These are phyloP conservation scores for Sinella curviseta DNA, from an alignment of 1,140 invertebrate genomes.

Conservation along the genomic window DNA sequence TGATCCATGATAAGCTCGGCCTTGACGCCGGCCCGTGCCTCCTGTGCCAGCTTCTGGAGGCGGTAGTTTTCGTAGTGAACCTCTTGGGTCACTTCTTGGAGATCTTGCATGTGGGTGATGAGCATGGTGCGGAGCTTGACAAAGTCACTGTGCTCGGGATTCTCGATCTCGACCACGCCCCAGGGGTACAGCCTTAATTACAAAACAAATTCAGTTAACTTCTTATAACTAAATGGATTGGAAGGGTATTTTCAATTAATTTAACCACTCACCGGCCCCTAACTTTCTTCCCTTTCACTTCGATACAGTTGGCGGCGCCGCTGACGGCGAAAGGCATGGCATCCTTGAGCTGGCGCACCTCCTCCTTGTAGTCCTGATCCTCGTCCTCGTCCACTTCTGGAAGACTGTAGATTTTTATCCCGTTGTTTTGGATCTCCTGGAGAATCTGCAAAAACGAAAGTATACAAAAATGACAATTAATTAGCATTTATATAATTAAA, in stretches of 20 bases:
- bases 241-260: background rate
- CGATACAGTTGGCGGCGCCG: slow-evolving; percentile 88
- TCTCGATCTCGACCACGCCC: slow-evolving; percentile 99
- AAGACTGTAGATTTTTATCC: slow-evolving; percentile 91
- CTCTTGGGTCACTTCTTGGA: slow-evolving; percentile 86
- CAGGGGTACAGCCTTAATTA: slow-evolving; percentile 84
- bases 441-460: slow-evolving; percentile 60
- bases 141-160: slow-evolving; percentile 98
- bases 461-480: background rate
- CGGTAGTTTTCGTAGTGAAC: slow-evolving; percentile 97
- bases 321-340: slow-evolving; percentile 98
- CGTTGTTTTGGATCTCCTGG: slow-evolving; percentile 78
- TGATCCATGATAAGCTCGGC: slow-evolving; percentile 44
- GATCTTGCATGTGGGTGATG: slow-evolving; percentile 94
- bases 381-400: slow-evolving; percentile 94
- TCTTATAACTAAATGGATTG: background rate
- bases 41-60: slow-evolving; percentile 79
- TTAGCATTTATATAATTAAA: background rate
- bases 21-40: slow-evolving; percentile 58
- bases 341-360: slow-evolving; percentile 86
- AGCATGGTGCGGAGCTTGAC: slow-evolving; percentile 96
- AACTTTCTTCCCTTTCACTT: slow-evolving; percentile 85
- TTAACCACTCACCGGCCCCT: slow-evolving; percentile 69
- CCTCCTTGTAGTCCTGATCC: slow-evolving; percentile 91
- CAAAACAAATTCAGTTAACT: no score